A percentile compares a stretch with the other conserved stretches of the same genome.
These are phyloP conservation scores for Ooceraea biroi DNA, from an alignment of 1,140 invertebrate genomes.

Conservation along the genomic window DNA sequence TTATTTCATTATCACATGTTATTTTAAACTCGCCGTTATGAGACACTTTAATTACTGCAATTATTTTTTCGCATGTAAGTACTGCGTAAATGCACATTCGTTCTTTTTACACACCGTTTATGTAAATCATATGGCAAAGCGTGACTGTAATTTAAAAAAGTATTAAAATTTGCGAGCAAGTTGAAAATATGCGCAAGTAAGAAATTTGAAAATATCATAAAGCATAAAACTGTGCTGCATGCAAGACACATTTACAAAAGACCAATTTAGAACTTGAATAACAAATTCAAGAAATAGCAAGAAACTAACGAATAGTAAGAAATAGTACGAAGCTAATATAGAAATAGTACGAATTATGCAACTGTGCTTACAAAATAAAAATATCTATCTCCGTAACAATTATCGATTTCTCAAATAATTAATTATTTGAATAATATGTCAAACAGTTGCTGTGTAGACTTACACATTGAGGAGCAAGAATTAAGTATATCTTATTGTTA, in stretches of 20 bases:
- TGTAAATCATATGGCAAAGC: not conserved
- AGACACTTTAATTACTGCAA: conserved; percentile 41
- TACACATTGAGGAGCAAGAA: too few relatives aligned
- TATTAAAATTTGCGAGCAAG: not conserved
- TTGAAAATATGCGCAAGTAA: not conserved
- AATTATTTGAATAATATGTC: too few relatives aligned
- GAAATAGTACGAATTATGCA: too few relatives aligned
- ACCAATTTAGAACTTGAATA: not conserved
- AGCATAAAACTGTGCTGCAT: not conserved
- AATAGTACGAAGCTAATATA: too few relatives aligned
- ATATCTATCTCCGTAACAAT: too few relatives aligned
- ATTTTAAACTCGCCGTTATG: conserved; percentile 5
- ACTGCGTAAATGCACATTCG: not conserved
- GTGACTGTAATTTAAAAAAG: not conserved
- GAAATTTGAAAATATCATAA: not conserved
- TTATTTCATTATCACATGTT: conserved; percentile 24
- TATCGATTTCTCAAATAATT: too few relatives aligned
- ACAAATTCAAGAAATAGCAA: not conserved
- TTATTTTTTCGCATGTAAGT: not conserved
- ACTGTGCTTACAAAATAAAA: too few relatives aligned
- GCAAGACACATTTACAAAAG: not conserved
- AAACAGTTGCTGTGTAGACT: too few relatives aligned
- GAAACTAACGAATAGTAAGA: not conserved
- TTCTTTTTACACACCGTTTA: not conserved
- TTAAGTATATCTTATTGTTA: too few relatives aligned